A percentile compares a stretch with the other conserved stretches of the same genome.
Evolutionary conservation across 2,888 invertebrate species (phyloP).

Genomic region (Phytoseiulus persimilis): DNA sequence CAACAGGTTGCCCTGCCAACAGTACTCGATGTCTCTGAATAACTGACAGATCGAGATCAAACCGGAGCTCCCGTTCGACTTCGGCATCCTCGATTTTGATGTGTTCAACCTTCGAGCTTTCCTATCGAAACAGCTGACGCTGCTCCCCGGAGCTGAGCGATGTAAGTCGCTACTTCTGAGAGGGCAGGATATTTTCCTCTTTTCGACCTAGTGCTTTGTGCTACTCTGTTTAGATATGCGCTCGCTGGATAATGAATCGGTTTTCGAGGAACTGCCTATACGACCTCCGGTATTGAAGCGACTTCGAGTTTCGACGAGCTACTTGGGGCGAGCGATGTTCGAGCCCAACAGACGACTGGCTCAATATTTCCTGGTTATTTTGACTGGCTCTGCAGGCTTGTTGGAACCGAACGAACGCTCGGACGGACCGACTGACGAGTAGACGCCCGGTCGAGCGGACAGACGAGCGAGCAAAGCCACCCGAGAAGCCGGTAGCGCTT

Average conservation of each 20-base stretch:
- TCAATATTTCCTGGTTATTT: conserved; percentile 5
- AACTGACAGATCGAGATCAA: too few relatives aligned
- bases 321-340: not conserved
- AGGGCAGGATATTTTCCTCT: too few relatives aligned
- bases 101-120: too few relatives aligned
- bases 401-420: not conserved
- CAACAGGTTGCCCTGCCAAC: not conserved
- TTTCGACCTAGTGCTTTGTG: too few relatives aligned
- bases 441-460: not conserved
- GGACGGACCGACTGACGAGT: not conserved
- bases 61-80: too few relatives aligned
- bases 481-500: not conserved
- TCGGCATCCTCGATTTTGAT: too few relatives aligned
- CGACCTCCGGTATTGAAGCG: not conserved
- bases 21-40: too few relatives aligned
- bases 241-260: not conserved
- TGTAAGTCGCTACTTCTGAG: too few relatives aligned
- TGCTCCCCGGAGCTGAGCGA: too few relatives aligned
- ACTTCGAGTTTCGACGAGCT: not conserved
- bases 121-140: too few relatives aligned
- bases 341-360: not conserved
- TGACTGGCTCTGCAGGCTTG: not conserved
- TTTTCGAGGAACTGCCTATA: not conserved
- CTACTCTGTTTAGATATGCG: not conserved
- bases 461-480: not conserved